These are phyloP conservation scores for Panzeria rudis DNA, from an alignment of 2,888 invertebrate genomes.

Conservation along the genomic window DNA sequence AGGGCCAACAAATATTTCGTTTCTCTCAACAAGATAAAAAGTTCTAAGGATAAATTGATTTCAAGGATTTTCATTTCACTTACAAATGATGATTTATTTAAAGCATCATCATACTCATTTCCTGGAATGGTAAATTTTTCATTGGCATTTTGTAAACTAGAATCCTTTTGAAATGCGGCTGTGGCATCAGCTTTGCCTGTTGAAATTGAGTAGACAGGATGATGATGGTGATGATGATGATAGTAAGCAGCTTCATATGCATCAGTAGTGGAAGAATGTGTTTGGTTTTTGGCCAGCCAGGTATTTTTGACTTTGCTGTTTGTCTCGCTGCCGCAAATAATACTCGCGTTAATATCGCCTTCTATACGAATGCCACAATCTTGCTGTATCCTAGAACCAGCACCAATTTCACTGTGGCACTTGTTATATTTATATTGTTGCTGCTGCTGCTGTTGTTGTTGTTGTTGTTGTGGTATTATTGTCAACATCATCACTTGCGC, in stretches of 20 bases:
- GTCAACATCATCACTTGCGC: slow-evolving; percentile 77
- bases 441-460: slow-evolving; percentile 18
- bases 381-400: slow-evolving; percentile 8
- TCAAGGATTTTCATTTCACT: slow-evolving; percentile 73
- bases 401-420: background rate
- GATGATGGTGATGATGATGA: background rate
- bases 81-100: slow-evolving; percentile 62
- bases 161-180: background rate
- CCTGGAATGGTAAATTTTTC: background rate
- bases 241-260: slow-evolving; percentile 27
- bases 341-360: slow-evolving; percentile 3
- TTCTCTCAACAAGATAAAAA: slow-evolving; percentile 90
- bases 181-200: slow-evolving; percentile 9
- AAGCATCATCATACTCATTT: background rate
- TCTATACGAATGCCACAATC: background rate
- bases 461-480: slow-evolving; percentile 19
- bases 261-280: background rate
- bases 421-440: slow-evolving; percentile 13
- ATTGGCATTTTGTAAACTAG: background rate
- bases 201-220: slow-evolving; percentile 14
- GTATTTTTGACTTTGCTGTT: slow-evolving; percentile 52
- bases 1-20: slow-evolving; percentile 91
- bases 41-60: slow-evolving; percentile 83
- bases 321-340: background rate
- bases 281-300: slow-evolving; percentile 51